Evolutionary conservation across 1,140 invertebrate species (phyloP), one percentile per base, ranked within the genome.

Genomic region (Leptinotarsa defecta): DNA sequence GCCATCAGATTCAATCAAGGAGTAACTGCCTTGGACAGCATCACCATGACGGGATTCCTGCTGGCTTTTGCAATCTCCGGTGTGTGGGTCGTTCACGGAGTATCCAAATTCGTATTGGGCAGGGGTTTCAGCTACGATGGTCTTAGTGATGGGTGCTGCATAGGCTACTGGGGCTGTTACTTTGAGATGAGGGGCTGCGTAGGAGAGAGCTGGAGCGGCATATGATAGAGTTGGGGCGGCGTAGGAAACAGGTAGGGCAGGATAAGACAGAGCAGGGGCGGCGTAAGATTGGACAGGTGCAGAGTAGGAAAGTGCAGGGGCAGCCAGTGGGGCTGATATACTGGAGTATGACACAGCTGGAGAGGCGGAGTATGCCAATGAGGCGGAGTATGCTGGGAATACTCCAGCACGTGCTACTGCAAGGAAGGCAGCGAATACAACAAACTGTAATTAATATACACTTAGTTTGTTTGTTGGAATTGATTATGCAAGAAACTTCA

Each of bases 1-100:
- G 90, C 61, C 87, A 86, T 71, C 91, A 89, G 91, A 88, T 75
- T 92, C 90, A 17, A 90, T 86, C 17, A 91, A 81, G 1, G 89
- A 90, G 84, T 91, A 91, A 49, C 87, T 87, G 48, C 91, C 90
- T 17, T 74, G 71, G 0, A 78, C 77, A 19, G 62, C 43, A 49
- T 83, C 79, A 57, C 81, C 81, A 34, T 78, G 48, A 62, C 81
- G 76, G 6, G 76, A 71, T 79, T 82, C 81, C 48, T 81, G 71
- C 24, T 82, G 81, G 3, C 57, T 69, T 64, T 82, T 81, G 69
- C 24, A 76, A 70, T 82, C 80, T 64, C 81, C 89, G 77, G 81
- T 90, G 79, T 89, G 87, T 13, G 87, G 86, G 86, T 84, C 88
- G 86, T 82, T 57, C 5, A 77, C 76, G 48, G 70, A 34, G 57